A percentile compares a stretch with the other conserved stretches of the same genome.
phyloP scores from a whole-genome alignment of 2,888 invertebrate species.

The Seladonia tumulorum region DNA sequence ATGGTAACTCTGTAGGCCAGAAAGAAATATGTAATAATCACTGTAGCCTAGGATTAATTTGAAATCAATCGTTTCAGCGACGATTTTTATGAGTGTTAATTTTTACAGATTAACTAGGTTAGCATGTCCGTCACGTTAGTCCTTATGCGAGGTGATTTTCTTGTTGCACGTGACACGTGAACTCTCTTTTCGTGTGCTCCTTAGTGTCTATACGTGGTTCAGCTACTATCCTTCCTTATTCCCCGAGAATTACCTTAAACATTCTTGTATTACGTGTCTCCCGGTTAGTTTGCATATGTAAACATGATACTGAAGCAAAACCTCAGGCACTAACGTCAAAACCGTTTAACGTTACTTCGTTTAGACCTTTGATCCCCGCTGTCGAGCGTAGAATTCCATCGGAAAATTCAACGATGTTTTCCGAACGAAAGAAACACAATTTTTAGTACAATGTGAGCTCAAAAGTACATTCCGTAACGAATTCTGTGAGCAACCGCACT shows the following conservation, averaged over 20 bases:
- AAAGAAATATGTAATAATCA: no score
- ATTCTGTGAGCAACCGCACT: no score
- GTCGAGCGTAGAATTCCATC: background rate
- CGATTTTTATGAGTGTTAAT: no score
- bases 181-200: constrained; percentile 1
- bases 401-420: background rate
- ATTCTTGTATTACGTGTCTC: constrained; percentile 2
- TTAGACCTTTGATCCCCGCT: background rate
- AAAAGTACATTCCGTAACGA: no score
- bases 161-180: background rate
- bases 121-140: background rate
- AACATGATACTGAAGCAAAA: background rate
- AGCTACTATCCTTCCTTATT: background rate
- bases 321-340: constrained; percentile 4
- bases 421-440: background rate
- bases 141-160: background rate
- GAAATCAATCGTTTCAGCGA: no score
- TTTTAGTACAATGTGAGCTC: background rate
- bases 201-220: background rate
- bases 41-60: no score
- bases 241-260: background rate
- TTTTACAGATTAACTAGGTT: background rate
- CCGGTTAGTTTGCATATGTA: constrained; percentile 7
- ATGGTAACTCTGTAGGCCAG: no score
- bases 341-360: constrained; percentile 9